phyloP scores from a whole-genome alignment of 2,797 vertebrate species.

The Sus cebifrons region DNA sequence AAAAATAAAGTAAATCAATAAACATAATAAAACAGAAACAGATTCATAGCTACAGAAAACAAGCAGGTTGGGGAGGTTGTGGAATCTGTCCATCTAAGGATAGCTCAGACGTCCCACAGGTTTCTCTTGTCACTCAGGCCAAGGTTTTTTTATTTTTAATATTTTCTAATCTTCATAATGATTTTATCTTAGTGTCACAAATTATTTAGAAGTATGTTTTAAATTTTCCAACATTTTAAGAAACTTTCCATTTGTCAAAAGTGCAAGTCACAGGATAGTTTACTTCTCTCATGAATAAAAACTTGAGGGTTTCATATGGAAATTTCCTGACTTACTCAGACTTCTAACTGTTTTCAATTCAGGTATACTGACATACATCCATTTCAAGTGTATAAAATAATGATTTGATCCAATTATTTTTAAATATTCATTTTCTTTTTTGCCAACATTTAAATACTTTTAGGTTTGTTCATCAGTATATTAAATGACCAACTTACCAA shows the following conservation, averaged over 20 bases:
- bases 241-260: constrained; percentile 10
- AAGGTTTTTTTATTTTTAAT: background rate
- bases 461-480: constrained; percentile 1
- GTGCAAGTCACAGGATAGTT: background rate
- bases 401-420: background rate
- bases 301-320: background rate
- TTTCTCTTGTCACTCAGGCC: background rate
- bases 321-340: background rate
- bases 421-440: constrained; percentile 33
- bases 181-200: constrained; percentile 1
- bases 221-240: constrained; percentile 54
- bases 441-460: background rate
- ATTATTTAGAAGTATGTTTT: constrained; percentile 15
- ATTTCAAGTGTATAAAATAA: background rate
- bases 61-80: background rate
- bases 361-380: background rate
- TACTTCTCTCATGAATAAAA: constrained; percentile 49
- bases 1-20: background rate
- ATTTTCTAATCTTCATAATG: constrained; percentile 25
- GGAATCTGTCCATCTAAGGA: background rate
- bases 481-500: background rate
- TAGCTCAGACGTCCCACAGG: background rate
- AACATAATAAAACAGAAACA: background rate
- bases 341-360: background rate
- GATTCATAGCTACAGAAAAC: background rate